Evolutionary conservation across 2,888 invertebrate species (phyloP).

Genomic region (Amphipoea lucens): DNA sequence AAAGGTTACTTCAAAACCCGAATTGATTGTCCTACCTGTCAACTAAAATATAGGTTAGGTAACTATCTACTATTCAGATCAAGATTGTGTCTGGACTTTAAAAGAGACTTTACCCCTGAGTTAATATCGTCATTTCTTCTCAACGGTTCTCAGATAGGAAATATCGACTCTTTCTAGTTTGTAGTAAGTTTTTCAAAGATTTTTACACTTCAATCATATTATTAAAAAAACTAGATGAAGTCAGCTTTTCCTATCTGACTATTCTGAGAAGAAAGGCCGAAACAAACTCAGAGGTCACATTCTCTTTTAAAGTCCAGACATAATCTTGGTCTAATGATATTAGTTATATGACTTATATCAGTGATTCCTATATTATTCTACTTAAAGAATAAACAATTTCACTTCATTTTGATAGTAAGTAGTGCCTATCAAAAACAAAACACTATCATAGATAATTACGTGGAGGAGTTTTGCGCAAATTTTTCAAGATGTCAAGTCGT

Average conservation of each 20-base stretch:
- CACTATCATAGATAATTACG: constrained; percentile 68
- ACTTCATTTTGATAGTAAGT: not conserved
- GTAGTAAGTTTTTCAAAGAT: too few relatives aligned
- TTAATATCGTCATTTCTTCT: too few relatives aligned
- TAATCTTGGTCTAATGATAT: too few relatives aligned
- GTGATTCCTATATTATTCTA: not conserved
- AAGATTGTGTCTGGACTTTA: not conserved
- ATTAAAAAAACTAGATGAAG: too few relatives aligned
- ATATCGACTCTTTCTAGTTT: too few relatives aligned
- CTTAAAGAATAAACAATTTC: not conserved
- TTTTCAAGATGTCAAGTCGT: constrained; percentile 79
- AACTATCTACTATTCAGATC: not conserved
- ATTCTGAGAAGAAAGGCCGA: too few relatives aligned
- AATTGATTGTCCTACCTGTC: not conserved
- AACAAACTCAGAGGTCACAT: too few relatives aligned
- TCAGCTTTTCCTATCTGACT: too few relatives aligned
- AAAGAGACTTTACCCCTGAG: not conserved
- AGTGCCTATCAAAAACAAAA: constrained; percentile 50
- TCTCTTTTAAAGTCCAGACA: too few relatives aligned
- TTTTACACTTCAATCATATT: too few relatives aligned
- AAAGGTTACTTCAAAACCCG: not conserved
- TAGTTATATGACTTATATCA: not conserved
- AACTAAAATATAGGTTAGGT: not conserved
- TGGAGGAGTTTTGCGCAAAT: constrained; percentile 70
- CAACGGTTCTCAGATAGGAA: too few relatives aligned